These are phyloP conservation scores for Drosophila nigromelanica DNA, from an alignment of 1,140 invertebrate species.

Conservation along the genomic window DNA sequence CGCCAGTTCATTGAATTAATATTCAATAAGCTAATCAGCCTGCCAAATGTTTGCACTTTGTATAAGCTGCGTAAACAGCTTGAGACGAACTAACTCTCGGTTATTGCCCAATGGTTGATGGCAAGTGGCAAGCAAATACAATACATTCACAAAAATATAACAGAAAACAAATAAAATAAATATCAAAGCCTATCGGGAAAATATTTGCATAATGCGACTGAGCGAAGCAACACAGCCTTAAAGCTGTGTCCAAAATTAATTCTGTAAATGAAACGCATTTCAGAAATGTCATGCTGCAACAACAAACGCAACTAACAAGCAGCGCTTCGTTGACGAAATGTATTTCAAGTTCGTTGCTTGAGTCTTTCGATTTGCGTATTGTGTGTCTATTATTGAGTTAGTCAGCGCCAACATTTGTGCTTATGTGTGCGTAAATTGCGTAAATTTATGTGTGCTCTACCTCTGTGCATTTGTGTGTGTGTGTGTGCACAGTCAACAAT, in stretches of 20 bases:
- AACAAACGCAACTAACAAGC: conserved; percentile 23
- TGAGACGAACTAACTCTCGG: neutral
- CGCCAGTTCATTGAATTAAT: conserved; percentile 59
- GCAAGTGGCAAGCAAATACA: conserved; percentile 53
- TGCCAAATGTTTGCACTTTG: conserved; percentile 70
- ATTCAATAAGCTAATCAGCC: conserved; percentile 36
- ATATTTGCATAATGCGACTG: conserved; percentile 59
- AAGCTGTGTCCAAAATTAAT: conserved; percentile 45
- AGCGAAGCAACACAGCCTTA: conserved; percentile 13
- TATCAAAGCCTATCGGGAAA: conserved; percentile 51
- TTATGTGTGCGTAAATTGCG: conserved; percentile 55
- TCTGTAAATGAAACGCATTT: conserved; percentile 63
- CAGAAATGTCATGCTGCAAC: conserved; percentile 61
- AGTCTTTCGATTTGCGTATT: conserved; percentile 78
- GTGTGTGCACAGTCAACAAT: conserved; percentile 71
- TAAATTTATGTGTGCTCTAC: conserved; percentile 57
- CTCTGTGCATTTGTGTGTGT: conserved; percentile 24
- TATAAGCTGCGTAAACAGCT: conserved; percentile 25
- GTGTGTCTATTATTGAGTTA: conserved; percentile 52
- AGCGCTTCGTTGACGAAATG: conserved; percentile 67
- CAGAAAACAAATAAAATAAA: neutral
- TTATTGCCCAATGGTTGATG: conserved; percentile 51
- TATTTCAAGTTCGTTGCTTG: conserved; percentile 77
- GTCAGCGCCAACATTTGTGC: conserved; percentile 51
- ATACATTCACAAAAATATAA: conserved; percentile 33